These are phyloP conservation scores for Kobus ellipsiprymnus DNA, from an alignment of 2,113 vertebrate genomes.

Conservation along the genomic window DNA sequence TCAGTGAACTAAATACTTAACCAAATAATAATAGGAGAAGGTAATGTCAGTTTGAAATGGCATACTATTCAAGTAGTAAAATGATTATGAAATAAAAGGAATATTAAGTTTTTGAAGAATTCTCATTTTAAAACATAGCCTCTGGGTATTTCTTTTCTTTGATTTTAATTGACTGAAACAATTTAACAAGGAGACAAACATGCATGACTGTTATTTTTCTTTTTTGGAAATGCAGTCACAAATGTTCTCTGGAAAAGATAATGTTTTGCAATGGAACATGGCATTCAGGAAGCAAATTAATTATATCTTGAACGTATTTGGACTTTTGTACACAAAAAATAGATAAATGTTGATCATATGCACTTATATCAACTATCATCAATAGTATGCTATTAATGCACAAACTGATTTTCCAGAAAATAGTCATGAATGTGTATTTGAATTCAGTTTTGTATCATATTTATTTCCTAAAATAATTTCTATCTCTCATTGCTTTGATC, in stretches of 20 bases:
- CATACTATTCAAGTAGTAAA: not conserved
- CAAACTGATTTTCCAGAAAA: not conserved
- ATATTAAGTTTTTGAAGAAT: not conserved
- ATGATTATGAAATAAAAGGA: not conserved
- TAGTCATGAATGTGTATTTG: not conserved
- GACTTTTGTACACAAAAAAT: not conserved
- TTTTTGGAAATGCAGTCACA: not conserved
- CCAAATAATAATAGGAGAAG: not conserved
- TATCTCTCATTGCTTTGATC: not conserved
- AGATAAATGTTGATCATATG: not conserved
- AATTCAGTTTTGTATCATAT: not conserved
- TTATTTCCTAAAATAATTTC: not conserved
- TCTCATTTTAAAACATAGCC: not conserved
- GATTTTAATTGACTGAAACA: slow-evolving; percentile 1
- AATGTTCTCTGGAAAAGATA: not conserved
- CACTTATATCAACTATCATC: not conserved
- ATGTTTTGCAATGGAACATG: not conserved
- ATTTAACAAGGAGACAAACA: not conserved
- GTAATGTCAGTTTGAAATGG: not conserved
- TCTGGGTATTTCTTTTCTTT: not conserved
- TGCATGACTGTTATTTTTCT: not conserved
- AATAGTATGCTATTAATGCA: not conserved
- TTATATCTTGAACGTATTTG: not conserved
- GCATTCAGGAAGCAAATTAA: not conserved
- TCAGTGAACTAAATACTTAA: not conserved